A percentile compares a stretch with the other conserved stretches of the same genome.
phyloP scores from a whole-genome alignment of 2,113 vertebrate genomes.

The Numenius arquata region DNA sequence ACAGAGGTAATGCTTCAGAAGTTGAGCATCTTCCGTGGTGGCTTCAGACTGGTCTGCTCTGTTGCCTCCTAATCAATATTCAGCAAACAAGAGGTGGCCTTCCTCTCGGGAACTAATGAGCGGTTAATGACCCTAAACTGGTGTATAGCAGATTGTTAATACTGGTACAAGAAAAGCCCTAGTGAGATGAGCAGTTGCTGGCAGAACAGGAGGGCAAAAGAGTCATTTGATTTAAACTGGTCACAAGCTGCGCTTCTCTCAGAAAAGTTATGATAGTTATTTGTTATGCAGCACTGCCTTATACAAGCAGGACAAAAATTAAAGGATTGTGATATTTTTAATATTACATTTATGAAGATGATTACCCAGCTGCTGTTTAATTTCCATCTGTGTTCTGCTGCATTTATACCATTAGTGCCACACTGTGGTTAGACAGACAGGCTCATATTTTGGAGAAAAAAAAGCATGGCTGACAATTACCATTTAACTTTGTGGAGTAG shows the following conservation, averaged over 20 bases:
- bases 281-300: slow-evolving; percentile 37
- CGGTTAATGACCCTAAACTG: slow-evolving; percentile 23
- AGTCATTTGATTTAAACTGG: slow-evolving; percentile 13
- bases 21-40: background rate
- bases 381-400: slow-evolving; percentile 56
- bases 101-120: slow-evolving; percentile 16
- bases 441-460: background rate
- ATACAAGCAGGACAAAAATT: slow-evolving; percentile 40
- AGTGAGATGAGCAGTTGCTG: background rate
- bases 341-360: slow-evolving; percentile 60
- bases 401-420: slow-evolving; percentile 60
- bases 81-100: slow-evolving; percentile 13
- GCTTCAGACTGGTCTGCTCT: background rate
- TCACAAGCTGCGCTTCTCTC: background rate
- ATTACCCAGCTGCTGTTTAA: slow-evolving; percentile 51
- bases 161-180: background rate
- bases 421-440: slow-evolving; percentile 56
- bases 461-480: background rate
- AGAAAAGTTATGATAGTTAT: background rate
- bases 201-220: slow-evolving; percentile 18
- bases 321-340: slow-evolving; percentile 44
- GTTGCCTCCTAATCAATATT: slow-evolving; percentile 39
- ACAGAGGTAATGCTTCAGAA: background rate
- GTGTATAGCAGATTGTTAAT: slow-evolving; percentile 31
- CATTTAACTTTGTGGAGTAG: background rate